These are phyloP conservation scores for Phymatocera aterrima DNA, from an alignment of 2,888 invertebrate species.

Conservation along the genomic window DNA sequence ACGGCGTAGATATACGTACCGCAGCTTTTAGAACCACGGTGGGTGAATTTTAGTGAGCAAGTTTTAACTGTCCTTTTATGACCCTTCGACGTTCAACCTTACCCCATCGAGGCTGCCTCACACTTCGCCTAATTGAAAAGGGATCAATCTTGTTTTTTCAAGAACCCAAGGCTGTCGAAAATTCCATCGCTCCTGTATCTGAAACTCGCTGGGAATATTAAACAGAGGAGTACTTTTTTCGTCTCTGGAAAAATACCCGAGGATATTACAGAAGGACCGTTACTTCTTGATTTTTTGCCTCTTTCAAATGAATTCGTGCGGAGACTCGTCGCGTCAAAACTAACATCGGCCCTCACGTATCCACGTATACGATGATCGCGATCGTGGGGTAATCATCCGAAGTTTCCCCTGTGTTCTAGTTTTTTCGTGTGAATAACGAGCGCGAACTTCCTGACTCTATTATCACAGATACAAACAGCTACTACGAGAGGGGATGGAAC, in stretches of 20 bases:
- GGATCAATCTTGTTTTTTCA: not conserved
- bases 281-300: too few relatives aligned
- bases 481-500: not conserved
- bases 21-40: constrained; percentile 17
- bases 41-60: constrained; percentile 56
- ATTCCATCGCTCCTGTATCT: not conserved
- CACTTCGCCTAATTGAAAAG: constrained; percentile 32
- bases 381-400: not conserved
- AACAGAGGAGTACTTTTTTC: not conserved
- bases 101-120: not conserved
- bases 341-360: not conserved
- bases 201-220: not conserved
- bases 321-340: too few relatives aligned
- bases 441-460: not conserved
- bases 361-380: not conserved
- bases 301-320: too few relatives aligned
- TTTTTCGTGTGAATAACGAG: constrained; percentile 5
- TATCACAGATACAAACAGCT: not conserved
- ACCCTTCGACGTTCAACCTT: constrained; percentile 34
- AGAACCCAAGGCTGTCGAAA: not conserved
- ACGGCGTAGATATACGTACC: constrained; percentile 2
- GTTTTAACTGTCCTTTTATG: constrained; percentile 65
- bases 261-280: too few relatives aligned
- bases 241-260: too few relatives aligned
- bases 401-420: not conserved